phyloP scores from a whole-genome alignment of 2,888 invertebrate species.

The Chaetogeoica ovagalla region DNA sequence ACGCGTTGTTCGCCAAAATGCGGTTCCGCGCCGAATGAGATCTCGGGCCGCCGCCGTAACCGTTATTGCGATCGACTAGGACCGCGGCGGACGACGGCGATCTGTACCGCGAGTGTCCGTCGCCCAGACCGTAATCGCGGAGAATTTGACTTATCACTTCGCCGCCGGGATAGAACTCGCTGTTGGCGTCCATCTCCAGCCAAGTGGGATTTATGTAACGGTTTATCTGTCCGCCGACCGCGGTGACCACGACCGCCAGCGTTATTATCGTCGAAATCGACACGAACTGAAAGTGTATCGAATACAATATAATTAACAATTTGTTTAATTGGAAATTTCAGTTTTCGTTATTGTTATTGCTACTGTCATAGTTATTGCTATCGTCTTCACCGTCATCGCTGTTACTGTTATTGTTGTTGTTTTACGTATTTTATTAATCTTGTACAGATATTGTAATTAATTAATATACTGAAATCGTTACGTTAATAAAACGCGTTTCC shows the following conservation, averaged over 20 bases:
- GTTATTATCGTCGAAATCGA: not conserved
- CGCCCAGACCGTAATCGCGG: slow-evolving; percentile 22
- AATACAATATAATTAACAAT: not conserved
- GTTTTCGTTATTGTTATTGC: too few relatives aligned
- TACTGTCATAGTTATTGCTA: too few relatives aligned
- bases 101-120: slow-evolving; percentile 22
- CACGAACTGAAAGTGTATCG: not conserved
- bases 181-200: slow-evolving; percentile 47
- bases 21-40: slow-evolving; percentile 22
- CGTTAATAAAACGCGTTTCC: too few relatives aligned
- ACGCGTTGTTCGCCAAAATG: slow-evolving; percentile 8
- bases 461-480: too few relatives aligned
- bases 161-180: slow-evolving; percentile 43
- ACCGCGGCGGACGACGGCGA: not conserved
- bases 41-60: not conserved
- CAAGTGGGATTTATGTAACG: slow-evolving; percentile 45
- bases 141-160: slow-evolving; percentile 43
- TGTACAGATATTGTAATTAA: too few relatives aligned
- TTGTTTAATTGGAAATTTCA: too few relatives aligned
- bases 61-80: not conserved
- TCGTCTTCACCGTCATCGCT: too few relatives aligned
- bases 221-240: slow-evolving; percentile 30
- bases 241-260: not conserved
- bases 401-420: too few relatives aligned
- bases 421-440: too few relatives aligned